phyloP scores from a whole-genome alignment of 1,140 invertebrate species.

The Drosophila sproati region DNA sequence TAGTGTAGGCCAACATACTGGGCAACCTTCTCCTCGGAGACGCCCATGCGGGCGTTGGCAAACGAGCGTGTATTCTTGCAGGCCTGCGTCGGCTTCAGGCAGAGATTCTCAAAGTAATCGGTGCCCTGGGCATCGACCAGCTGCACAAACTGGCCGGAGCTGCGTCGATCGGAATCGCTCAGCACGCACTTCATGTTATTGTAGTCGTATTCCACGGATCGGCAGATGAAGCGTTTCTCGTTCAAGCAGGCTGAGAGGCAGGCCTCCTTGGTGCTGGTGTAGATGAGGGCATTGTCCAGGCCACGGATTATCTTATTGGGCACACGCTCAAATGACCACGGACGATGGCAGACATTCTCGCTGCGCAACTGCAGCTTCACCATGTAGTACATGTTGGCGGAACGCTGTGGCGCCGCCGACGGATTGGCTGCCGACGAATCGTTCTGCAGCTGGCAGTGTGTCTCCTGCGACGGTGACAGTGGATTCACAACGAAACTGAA shows the following conservation, averaged over 20 bases:
- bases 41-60: slow-evolving; percentile 92
- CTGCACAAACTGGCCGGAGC: slow-evolving; percentile 92
- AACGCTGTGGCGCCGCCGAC: slow-evolving; percentile 91
- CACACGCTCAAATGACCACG: slow-evolving; percentile 96
- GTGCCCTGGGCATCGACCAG: slow-evolving; percentile 95
- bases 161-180: slow-evolving; percentile 94
- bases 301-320: slow-evolving; percentile 96
- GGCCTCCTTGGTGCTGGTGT: slow-evolving; percentile 96
- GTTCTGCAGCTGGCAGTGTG: slow-evolving; percentile 95
- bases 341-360: slow-evolving; percentile 95
- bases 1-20: slow-evolving; percentile 96
- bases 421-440: slow-evolving; percentile 95
- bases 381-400: slow-evolving; percentile 97
- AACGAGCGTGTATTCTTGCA: slow-evolving; percentile 92
- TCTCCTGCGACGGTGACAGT: slow-evolving; percentile 95
- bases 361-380: slow-evolving; percentile 95
- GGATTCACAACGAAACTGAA: slow-evolving; percentile 97
- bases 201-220: slow-evolving; percentile 97
- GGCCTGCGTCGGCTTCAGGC: slow-evolving; percentile 93
- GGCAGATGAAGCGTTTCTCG: slow-evolving; percentile 95
- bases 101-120: slow-evolving; percentile 98
- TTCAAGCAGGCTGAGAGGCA: slow-evolving; percentile 96
- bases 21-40: slow-evolving; percentile 94
- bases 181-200: slow-evolving; percentile 95
- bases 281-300: slow-evolving; percentile 95